Percentiles rank a stretch among this genome's conserved stretches.
Evolutionary conservation across 2,113 vertebrate species (phyloP).

Genomic region (Sturnira hondurensis): DNA sequence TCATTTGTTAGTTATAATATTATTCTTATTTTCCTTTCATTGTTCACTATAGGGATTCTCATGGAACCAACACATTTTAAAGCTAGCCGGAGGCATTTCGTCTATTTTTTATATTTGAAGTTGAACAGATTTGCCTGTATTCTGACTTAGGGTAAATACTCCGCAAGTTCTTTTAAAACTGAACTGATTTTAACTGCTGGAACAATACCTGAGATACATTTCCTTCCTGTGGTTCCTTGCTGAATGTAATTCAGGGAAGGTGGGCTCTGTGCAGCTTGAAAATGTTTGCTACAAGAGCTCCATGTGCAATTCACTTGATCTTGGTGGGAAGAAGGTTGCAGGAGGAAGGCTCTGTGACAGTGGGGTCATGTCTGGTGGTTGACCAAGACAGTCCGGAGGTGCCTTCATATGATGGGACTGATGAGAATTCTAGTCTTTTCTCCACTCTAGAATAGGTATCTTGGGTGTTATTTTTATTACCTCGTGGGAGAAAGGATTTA

Average conservation of each 20-base stretch:
- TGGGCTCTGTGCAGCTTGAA: not conserved
- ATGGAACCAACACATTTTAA: not conserved
- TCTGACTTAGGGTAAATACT: not conserved
- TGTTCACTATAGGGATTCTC: not conserved
- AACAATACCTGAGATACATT: not conserved
- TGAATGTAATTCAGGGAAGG: not conserved
- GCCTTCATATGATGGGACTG: not conserved
- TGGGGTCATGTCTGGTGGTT: too few species aligned
- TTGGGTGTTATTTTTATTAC: not conserved
- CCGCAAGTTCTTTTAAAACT: not conserved
- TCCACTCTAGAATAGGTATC: not conserved
- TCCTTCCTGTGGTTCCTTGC: not conserved
- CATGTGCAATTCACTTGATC: not conserved
- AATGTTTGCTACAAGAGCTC: too few species aligned
- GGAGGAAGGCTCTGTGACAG: not conserved
- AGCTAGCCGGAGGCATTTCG: not conserved
- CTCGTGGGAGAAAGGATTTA: not conserved
- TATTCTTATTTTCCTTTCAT: not conserved
- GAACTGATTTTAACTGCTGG: too few species aligned
- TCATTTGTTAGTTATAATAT: not conserved
- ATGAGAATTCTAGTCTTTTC: not conserved
- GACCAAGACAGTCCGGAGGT: fast-evolving
- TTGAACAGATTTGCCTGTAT: not conserved
- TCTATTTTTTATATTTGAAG: not conserved
- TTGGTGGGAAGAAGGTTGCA: not conserved